Conservation (phyloP, 1,140 invertebrate species). For the Drosophila parabipectinata region DNA sequence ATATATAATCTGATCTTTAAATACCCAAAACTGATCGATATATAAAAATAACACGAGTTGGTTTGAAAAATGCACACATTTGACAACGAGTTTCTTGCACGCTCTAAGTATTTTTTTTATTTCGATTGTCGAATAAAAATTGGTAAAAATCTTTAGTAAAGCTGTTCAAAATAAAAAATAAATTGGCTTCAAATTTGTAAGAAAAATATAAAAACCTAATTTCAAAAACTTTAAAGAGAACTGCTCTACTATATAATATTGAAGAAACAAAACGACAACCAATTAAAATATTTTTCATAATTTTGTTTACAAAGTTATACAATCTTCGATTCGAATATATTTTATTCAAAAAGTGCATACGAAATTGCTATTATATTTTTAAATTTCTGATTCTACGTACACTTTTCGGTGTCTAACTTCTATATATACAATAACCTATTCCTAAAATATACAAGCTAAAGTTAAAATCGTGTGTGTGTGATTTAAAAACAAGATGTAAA, state of each 20-base stretch:
- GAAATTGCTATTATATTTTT: slow-evolving; percentile 43
- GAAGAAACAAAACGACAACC: background rate
- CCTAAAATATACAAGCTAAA: slow-evolving; percentile 55
- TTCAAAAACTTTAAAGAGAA: slow-evolving; percentile 6
- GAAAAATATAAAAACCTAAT: no score
- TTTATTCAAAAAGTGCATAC: slow-evolving; percentile 21
- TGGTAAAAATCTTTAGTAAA: slow-evolving; percentile 14
- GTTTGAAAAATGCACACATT: slow-evolving; percentile 79
- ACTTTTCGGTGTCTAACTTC: slow-evolving; percentile 69
- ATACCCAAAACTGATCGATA: slow-evolving; percentile 31
- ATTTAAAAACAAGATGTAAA: slow-evolving; percentile 34
- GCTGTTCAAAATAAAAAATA: slow-evolving; percentile 23
- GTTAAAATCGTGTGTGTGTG: slow-evolving; percentile 71
- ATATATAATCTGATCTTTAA: slow-evolving; percentile 34
- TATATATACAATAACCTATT: slow-evolving; percentile 42
- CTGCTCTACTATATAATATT: slow-evolving; percentile 16
- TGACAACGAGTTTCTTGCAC: slow-evolving; percentile 78
- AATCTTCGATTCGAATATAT: slow-evolving; percentile 31
- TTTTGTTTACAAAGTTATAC: slow-evolving; percentile 30
- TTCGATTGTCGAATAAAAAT: slow-evolving; percentile 41
- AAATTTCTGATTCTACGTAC: slow-evolving; percentile 59
- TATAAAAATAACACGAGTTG: slow-evolving; percentile 65
- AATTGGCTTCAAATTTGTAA: background rate
- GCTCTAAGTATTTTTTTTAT: slow-evolving; percentile 52
- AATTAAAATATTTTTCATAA: slow-evolving; percentile 38